Percentiles rank a stretch among this genome's conserved stretches.
Evolutionary conservation across 2,888 invertebrate genomes (phyloP).

Genomic region (Andrena haemorrhoa): DNA sequence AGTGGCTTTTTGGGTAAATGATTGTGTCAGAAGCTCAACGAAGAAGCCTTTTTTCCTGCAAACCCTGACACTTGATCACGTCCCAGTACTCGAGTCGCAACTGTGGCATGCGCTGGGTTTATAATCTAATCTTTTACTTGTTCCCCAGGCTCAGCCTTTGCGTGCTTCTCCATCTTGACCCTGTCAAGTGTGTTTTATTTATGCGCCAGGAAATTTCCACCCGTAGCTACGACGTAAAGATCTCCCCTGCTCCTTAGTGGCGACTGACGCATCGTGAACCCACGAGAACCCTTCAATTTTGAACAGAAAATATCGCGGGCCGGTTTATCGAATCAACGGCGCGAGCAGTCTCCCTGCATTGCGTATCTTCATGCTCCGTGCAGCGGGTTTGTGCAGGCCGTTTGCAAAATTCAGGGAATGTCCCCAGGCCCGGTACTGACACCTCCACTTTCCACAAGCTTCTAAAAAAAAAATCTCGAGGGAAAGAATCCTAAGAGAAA

Average conservation of each 20-base stretch:
- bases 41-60: no score
- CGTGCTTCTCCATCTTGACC: neutral
- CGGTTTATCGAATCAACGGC: neutral
- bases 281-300: neutral
- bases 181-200: slow-evolving; percentile 1
- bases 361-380: neutral
- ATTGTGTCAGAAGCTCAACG: no score
- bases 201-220: neutral
- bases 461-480: neutral
- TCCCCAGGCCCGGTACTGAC: neutral
- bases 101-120: neutral
- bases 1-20: no score
- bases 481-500: neutral
- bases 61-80: no score
- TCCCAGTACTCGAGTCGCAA: no score
- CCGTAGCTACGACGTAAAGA: neutral
- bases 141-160: neutral
- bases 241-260: neutral
- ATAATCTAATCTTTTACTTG: neutral
- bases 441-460: neutral
- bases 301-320: neutral
- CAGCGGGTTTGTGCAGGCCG: neutral
- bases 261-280: neutral
- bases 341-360: neutral
- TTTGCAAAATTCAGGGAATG: neutral